These are phyloP conservation scores for Pristionchus entomophagus DNA, from an alignment of 2,888 invertebrate genomes.

Conservation along the genomic window DNA sequence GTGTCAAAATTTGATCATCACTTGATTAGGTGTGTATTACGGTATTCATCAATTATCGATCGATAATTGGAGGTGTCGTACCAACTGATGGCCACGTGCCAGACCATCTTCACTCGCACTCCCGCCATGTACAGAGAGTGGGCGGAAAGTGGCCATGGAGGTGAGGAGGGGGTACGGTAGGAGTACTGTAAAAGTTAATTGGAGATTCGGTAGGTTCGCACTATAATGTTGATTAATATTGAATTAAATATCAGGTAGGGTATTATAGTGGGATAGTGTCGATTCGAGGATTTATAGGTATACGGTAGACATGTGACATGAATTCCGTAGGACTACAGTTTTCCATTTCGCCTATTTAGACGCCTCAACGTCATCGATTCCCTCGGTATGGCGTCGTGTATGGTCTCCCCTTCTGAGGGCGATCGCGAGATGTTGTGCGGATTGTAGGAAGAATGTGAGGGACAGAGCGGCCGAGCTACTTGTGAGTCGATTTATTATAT, in stretches of 20 bases:
- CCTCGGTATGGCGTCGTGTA: slow-evolving; percentile 92
- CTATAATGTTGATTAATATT: no score
- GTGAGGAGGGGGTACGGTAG: slow-evolving; percentile 30
- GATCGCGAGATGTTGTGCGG: slow-evolving; percentile 82
- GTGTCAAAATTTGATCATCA: not conserved
- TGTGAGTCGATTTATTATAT: not conserved
- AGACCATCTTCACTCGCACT: slow-evolving; percentile 93
- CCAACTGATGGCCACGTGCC: slow-evolving; percentile 93
- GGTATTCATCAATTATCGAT: not conserved
- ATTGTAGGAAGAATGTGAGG: slow-evolving; percentile 9
- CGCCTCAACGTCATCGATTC: slow-evolving; percentile 74
- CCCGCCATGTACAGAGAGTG: slow-evolving; percentile 86
- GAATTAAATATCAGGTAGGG: no score
- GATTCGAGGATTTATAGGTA: no score
- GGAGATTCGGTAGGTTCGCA: not conserved
- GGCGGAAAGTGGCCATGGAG: slow-evolving; percentile 78
- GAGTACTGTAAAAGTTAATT: not conserved
- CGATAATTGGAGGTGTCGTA: slow-evolving; percentile 70
- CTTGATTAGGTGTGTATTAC: not conserved
- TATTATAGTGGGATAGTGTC: no score
- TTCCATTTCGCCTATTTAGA: not conserved
- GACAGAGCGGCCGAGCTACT: not conserved
- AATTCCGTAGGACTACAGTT: no score
- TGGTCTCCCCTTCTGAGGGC: slow-evolving; percentile 96
- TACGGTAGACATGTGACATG: no score